Conservation (phyloP, 2,113 vertebrate genomes). For the Lasiurus cinereus region DNA sequence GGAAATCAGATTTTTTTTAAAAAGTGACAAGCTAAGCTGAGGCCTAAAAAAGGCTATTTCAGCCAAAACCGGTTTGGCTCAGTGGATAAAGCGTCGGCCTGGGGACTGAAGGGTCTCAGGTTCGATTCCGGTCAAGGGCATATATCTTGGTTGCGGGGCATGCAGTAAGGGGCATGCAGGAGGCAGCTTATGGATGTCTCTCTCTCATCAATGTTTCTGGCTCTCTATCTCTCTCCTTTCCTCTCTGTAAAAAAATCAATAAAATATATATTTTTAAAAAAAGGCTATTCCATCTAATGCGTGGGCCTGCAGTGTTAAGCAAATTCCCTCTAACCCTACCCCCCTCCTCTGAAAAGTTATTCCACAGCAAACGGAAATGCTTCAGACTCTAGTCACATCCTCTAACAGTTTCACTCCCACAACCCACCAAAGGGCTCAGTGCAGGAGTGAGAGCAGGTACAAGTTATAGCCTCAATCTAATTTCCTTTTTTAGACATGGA, state of each 20-base stretch:
- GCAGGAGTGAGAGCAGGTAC: background rate
- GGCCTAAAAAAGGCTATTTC: constrained; percentile 76
- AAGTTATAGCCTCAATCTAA: background rate
- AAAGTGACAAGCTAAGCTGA: constrained; percentile 57
- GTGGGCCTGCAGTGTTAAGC: constrained; percentile 9
- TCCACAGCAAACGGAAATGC: constrained; percentile 82
- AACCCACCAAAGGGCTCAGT: background rate
- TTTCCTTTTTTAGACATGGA: constrained; percentile 20
- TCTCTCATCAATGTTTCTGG: too few relatives aligned
- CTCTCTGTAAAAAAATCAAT: too few relatives aligned
- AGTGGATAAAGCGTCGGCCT: too few relatives aligned
- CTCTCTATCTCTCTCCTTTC: too few relatives aligned
- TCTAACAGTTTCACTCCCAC: constrained; percentile 75
- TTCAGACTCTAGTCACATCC: constrained; percentile 81
- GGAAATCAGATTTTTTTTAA: constrained; percentile 60
- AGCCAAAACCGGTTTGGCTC: too few relatives aligned
- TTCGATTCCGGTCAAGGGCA: too few relatives aligned
- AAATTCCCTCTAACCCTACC: background rate
- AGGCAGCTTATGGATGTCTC: too few relatives aligned
- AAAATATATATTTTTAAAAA: constrained; percentile 71
- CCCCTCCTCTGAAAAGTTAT: constrained; percentile 74
- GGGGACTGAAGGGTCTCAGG: too few relatives aligned
- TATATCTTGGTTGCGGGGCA: too few relatives aligned
- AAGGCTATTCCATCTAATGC: constrained; percentile 72
- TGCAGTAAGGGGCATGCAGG: too few relatives aligned